A percentile compares a stretch with the other conserved stretches of the same genome.
Conservation (phyloP, 53 echinoderm and acorn worm genomes). For the Crossaster papposus region DNA sequence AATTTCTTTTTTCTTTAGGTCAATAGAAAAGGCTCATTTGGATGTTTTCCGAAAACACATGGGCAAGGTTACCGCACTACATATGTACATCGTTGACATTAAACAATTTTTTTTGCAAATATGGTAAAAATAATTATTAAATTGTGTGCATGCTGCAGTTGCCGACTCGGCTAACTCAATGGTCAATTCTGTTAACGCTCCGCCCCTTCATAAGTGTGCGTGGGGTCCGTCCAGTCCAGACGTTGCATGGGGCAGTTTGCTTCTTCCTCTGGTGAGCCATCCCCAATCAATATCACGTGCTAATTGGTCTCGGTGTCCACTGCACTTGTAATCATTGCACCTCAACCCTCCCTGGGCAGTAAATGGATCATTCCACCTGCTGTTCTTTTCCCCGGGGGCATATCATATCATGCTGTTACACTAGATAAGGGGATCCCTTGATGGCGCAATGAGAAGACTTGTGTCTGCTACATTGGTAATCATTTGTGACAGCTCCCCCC, state of each 20-base stretch:
- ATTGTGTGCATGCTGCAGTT: no score
- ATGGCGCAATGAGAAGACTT: not conserved
- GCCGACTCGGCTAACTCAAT: not conserved
- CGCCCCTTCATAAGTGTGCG: not conserved
- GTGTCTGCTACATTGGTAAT: conserved; percentile 4
- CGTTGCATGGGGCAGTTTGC: not conserved
- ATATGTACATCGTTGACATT: no score
- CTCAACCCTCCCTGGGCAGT: not conserved
- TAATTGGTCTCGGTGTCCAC: conserved; percentile 35
- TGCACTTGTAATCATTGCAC: conserved; percentile 19
- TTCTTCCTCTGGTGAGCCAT: not conserved
- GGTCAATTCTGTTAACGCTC: not conserved
- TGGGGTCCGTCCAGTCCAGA: not conserved
- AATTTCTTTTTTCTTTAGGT: no score
- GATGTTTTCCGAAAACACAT: no score
- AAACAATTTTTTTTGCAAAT: no score
- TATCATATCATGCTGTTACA: not conserved
- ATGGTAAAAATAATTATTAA: no score
- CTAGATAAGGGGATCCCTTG: conserved; percentile 1
- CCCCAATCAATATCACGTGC: conserved; percentile 25
- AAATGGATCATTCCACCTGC: conserved; percentile 48
- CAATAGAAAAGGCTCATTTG: no score
- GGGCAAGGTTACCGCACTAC: no score
- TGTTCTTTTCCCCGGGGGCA: conserved; percentile 24
- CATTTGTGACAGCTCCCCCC: not conserved